phyloP scores from a whole-genome alignment of 2,113 vertebrate species.

The Sialia sialis region DNA sequence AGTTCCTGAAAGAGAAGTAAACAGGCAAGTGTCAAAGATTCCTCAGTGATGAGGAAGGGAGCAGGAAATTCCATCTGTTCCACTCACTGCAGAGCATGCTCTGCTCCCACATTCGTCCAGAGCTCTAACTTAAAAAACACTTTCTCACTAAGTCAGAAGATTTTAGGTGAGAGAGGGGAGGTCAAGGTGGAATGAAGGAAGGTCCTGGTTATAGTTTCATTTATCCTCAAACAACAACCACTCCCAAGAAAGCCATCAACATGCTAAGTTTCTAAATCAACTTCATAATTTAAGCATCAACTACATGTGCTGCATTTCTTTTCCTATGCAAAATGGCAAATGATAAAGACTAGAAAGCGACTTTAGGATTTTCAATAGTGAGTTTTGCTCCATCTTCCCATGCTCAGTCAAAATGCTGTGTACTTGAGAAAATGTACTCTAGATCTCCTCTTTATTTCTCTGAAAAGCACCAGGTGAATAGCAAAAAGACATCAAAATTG shows the following conservation, averaged over 20 bases:
- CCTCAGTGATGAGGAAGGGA: background rate
- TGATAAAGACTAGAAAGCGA: background rate
- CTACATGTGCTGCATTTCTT: background rate
- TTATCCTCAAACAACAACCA: background rate
- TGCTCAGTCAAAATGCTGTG: background rate
- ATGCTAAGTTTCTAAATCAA: background rate
- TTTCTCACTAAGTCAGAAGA: background rate
- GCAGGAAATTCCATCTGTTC: background rate
- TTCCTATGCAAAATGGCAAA: background rate
- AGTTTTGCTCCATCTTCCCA: background rate
- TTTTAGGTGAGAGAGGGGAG: background rate
- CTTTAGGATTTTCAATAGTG: background rate
- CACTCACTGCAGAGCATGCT: background rate
- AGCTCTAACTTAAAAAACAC: background rate
- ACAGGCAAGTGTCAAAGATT: background rate
- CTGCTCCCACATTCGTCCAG: background rate
- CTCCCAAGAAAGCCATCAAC: background rate
- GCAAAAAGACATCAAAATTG: background rate
- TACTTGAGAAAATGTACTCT: background rate
- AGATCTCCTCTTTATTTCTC: background rate
- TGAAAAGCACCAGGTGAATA: background rate
- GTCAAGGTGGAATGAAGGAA: background rate
- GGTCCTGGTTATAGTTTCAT: background rate
- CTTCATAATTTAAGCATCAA: background rate
- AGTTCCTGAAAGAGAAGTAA: conserved; percentile 80